A percentile compares a stretch with the other conserved stretches of the same genome.
Conservation (phyloP, 2,888 invertebrate species). For the Beris morrisii region DNA sequence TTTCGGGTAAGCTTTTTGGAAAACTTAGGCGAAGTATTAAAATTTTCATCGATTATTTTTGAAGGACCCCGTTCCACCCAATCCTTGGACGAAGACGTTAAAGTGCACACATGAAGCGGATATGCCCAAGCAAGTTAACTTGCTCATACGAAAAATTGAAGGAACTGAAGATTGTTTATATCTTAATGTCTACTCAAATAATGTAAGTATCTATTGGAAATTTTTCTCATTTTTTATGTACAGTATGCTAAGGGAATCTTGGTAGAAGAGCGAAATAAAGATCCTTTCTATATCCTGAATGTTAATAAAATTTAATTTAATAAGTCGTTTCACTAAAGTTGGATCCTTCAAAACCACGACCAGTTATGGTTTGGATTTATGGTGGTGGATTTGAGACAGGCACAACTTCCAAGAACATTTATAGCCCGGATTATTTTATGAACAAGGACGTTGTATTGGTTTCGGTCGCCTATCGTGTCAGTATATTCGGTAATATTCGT, state of each 20-base stretch:
- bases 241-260: background rate
- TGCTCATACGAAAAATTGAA: slow-evolving; percentile 4
- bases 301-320: no score
- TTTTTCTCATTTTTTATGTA: background rate
- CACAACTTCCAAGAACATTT: slow-evolving; percentile 53
- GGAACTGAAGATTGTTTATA: slow-evolving; percentile 27
- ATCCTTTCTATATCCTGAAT: background rate
- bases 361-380: slow-evolving; percentile 59
- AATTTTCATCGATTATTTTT: slow-evolving; percentile 1
- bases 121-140: slow-evolving; percentile 16
- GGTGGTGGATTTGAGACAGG: slow-evolving; percentile 59
- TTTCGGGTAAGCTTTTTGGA: slow-evolving; percentile 33
- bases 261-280: background rate
- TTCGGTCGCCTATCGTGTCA: slow-evolving; percentile 58
- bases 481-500: slow-evolving; percentile 51
- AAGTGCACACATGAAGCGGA: slow-evolving; percentile 21
- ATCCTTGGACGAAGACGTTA: slow-evolving; percentile 10
- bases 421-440: slow-evolving; percentile 58
- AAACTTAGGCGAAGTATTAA: background rate
- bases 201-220: slow-evolving; percentile 15
- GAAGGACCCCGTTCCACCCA: slow-evolving; percentile 23
- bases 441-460: slow-evolving; percentile 58
- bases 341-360: slow-evolving; percentile 35
- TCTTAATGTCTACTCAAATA: slow-evolving; percentile 24
- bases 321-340: background rate